phyloP scores from a whole-genome alignment of 2,888 invertebrate species.

The Campoletis raptor region DNA sequence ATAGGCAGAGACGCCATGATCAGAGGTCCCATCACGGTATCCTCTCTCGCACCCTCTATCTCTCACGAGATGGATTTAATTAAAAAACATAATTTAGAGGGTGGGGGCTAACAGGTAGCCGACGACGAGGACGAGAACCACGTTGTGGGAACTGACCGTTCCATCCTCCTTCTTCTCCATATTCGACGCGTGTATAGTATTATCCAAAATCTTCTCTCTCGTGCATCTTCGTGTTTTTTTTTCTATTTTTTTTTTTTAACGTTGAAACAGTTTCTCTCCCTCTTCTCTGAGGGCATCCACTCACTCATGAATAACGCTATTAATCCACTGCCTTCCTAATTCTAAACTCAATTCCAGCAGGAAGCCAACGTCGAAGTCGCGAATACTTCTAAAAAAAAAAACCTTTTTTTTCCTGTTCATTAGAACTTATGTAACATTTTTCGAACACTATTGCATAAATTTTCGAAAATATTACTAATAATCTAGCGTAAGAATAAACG shows the following conservation, averaged over 20 bases:
- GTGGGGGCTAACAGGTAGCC: slow-evolving; percentile 82
- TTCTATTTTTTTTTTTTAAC: slow-evolving; percentile 10
- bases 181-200: slow-evolving; percentile 22
- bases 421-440: slow-evolving; percentile 36
- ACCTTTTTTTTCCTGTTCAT: slow-evolving; percentile 14
- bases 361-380: slow-evolving; percentile 49
- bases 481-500: not conserved
- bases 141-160: slow-evolving; percentile 83
- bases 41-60: slow-evolving; percentile 64
- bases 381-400: slow-evolving; percentile 4
- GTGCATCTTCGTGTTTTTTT: slow-evolving; percentile 35
- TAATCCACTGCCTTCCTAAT: slow-evolving; percentile 78
- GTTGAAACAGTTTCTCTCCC: slow-evolving; percentile 44
- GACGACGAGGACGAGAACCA: slow-evolving; percentile 70
- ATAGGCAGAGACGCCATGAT: slow-evolving; percentile 53
- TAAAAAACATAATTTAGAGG: slow-evolving; percentile 85
- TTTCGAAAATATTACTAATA: slow-evolving; percentile 16
- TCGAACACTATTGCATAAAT: slow-evolving; percentile 17
- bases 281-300: slow-evolving; percentile 73
- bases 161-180: slow-evolving; percentile 7
- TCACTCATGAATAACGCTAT: slow-evolving; percentile 85
- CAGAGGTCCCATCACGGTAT: slow-evolving; percentile 50
- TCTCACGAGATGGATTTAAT: slow-evolving; percentile 84
- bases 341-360: slow-evolving; percentile 65
- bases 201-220: slow-evolving; percentile 18